These are phyloP conservation scores for Rhyacichthys aspro DNA, from an alignment of 2,797 vertebrate genomes.

Conservation along the genomic window DNA sequence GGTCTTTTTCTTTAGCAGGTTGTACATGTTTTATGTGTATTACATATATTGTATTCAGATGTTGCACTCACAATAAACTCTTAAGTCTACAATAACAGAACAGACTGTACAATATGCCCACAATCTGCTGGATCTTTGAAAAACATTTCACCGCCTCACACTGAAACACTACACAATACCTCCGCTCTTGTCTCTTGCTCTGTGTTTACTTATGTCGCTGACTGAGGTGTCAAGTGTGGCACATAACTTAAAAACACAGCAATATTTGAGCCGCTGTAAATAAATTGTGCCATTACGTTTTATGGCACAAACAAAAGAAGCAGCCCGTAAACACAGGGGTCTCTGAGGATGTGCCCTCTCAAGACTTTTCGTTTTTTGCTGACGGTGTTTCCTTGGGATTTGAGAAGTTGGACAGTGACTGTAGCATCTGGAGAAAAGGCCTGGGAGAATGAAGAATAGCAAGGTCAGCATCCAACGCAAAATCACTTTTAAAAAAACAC, in stretches of 20 bases:
- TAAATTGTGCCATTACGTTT: neutral
- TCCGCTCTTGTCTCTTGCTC: neutral
- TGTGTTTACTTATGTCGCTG: neutral
- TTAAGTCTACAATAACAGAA: neutral
- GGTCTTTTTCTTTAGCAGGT: neutral
- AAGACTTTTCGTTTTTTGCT: slow-evolving; percentile 38
- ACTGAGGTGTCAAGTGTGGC: neutral
- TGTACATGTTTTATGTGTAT: too few species aligned
- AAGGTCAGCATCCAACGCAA: slow-evolving; percentile 27
- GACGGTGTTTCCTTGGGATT: slow-evolving; percentile 34
- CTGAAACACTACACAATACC: neutral
- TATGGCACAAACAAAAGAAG: neutral
- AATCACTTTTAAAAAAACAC: neutral
- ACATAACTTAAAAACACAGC: neutral
- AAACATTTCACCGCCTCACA: neutral
- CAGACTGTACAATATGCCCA: neutral
- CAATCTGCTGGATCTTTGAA: slow-evolving; percentile 7
- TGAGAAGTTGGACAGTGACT: slow-evolving; percentile 31
- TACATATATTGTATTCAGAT: too few species aligned
- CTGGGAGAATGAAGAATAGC: slow-evolving; percentile 32
- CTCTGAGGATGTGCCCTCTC: slow-evolving; percentile 36
- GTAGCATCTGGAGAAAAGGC: slow-evolving; percentile 28
- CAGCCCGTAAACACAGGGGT: slow-evolving; percentile 14
- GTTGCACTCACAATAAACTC: neutral
- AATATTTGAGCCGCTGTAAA: neutral